phyloP scores from a whole-genome alignment of 2,888 invertebrate genomes.

The Eilema caniola region DNA sequence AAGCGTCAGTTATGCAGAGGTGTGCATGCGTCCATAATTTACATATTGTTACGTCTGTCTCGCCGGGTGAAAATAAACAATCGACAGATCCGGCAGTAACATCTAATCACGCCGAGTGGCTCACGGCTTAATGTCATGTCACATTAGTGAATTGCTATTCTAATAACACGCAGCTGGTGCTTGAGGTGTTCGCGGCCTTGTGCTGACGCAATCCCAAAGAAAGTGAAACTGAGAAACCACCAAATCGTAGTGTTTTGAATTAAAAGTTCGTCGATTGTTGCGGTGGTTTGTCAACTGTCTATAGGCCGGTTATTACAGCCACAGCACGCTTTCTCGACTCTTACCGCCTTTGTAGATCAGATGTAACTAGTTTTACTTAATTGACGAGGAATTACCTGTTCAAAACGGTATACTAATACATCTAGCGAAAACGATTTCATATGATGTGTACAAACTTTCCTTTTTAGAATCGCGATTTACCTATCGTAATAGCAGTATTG shows the following conservation, averaged over 20 bases:
- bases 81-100: conserved; percentile 61
- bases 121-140: conserved; percentile 60
- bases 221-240: conserved; percentile 78
- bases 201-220: conserved; percentile 70
- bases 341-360: conserved; percentile 49
- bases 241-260: conserved; percentile 66
- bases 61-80: conserved; percentile 68
- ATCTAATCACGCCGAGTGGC: conserved; percentile 57
- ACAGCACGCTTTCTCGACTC: conserved; percentile 67
- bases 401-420: conserved; percentile 51
- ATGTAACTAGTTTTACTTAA: conserved; percentile 61
- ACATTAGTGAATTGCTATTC: conserved; percentile 66
- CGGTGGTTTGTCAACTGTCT: conserved; percentile 65
- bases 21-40: conserved; percentile 58
- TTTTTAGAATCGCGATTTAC: conserved; percentile 6
- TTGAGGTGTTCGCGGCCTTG: conserved; percentile 66
- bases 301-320: conserved; percentile 59
- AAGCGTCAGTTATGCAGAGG: conserved; percentile 56
- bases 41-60: conserved; percentile 69
- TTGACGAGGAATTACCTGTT: conserved; percentile 57
- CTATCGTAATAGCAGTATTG: conserved; percentile 14
- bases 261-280: conserved; percentile 64
- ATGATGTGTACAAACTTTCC: conserved; percentile 25
- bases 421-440: conserved; percentile 46
- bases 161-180: conserved; percentile 58